These are phyloP conservation scores for Bilobella aurantiaca DNA, from an alignment of 1,140 invertebrate species.

Conservation along the genomic window DNA sequence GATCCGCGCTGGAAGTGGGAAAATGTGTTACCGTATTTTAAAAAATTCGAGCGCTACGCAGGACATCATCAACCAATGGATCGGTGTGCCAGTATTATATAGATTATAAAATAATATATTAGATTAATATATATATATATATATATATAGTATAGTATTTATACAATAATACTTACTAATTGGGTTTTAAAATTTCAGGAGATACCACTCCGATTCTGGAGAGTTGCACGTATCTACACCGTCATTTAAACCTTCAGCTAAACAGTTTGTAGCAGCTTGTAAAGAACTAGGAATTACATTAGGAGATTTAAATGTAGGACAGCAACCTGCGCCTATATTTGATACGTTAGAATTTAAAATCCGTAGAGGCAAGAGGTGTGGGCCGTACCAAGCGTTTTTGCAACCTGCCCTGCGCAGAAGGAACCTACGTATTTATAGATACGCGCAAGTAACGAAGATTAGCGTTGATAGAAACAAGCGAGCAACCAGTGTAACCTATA, in stretches of 20 bases:
- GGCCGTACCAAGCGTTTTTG: constrained; percentile 61
- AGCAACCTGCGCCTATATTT: not conserved
- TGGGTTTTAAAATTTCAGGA: not conserved
- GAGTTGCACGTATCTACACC: not conserved
- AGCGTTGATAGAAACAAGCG: constrained; percentile 18
- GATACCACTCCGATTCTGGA: not conserved
- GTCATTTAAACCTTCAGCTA: not conserved
- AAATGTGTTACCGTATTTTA: constrained; percentile 7
- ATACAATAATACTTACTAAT: not conserved
- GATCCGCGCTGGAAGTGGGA: constrained; percentile 12
- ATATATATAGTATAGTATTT: not conserved
- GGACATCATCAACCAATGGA: constrained; percentile 1
- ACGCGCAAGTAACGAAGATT: constrained; percentile 47
- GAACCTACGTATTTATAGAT: constrained; percentile 56
- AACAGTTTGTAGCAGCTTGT: not conserved
- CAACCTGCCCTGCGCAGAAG: constrained; percentile 51
- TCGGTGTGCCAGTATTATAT: too few species aligned
- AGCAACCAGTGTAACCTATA: constrained; percentile 30
- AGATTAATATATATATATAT: too few species aligned
- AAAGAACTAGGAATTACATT: not conserved
- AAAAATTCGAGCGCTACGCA: constrained; percentile 10
- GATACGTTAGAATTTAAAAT: not conserved
- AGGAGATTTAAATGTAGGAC: not conserved
- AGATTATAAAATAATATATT: too few species aligned
- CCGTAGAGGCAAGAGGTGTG: constrained; percentile 57